Conservation (phyloP, 2,113 vertebrate genomes). For the Marmota flaviventris region DNA sequence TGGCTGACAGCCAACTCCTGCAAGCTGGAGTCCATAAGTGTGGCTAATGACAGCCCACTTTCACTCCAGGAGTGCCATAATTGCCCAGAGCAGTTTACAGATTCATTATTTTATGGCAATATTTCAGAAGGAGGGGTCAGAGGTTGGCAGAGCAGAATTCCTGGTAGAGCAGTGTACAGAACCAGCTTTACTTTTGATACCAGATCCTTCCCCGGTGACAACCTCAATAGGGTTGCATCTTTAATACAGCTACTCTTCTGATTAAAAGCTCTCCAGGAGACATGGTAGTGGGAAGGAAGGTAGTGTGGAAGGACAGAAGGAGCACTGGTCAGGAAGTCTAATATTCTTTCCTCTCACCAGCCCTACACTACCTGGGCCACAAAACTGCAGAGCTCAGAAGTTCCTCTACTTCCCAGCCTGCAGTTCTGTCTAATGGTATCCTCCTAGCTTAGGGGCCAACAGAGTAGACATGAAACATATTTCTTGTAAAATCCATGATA, state of each 20-base stretch:
- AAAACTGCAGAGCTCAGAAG: too few species aligned
- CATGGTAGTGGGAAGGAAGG: not conserved
- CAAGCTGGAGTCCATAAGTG: conserved; percentile 94
- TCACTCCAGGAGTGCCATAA: conserved; percentile 91
- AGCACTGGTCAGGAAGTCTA: not conserved
- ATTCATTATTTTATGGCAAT: conserved; percentile 90
- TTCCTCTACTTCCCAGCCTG: too few species aligned
- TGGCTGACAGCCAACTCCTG: conserved; percentile 91
- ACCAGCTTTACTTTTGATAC: conserved; percentile 83
- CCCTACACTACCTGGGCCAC: too few species aligned
- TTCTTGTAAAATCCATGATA: not conserved
- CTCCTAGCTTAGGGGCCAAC: not conserved
- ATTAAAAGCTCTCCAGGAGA: not conserved
- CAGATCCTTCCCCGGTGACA: conserved; percentile 84
- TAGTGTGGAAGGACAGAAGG: not conserved
- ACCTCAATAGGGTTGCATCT: not conserved
- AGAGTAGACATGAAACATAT: not conserved
- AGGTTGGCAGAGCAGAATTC: conserved; percentile 88
- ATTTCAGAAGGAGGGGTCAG: conserved; percentile 90
- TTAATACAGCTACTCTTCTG: conserved; percentile 59
- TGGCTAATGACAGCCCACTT: conserved; percentile 93
- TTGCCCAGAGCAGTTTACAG: conserved; percentile 92
- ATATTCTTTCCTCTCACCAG: not conserved
- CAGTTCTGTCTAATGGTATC: fast-evolving
- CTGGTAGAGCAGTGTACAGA: conserved; percentile 68